Evolutionary conservation across 2,797 vertebrate species (phyloP).

Genomic region (Spinibarbus caldwelli): DNA sequence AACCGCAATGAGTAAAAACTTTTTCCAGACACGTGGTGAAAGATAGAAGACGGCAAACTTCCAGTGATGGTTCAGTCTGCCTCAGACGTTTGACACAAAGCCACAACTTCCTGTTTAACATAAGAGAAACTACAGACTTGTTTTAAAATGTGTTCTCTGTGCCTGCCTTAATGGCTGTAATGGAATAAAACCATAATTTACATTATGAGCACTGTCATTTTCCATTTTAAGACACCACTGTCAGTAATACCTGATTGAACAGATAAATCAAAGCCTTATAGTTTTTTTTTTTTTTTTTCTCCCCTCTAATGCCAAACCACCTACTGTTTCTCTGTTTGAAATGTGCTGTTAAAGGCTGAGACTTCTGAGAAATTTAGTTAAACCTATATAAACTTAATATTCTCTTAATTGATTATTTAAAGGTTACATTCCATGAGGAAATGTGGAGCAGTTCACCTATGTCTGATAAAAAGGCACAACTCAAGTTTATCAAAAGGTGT

Average conservation of each 20-base stretch:
- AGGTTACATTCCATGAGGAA: not conserved
- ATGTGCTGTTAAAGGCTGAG: not conserved
- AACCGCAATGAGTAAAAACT: slow-evolving; percentile 13
- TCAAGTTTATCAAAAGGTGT: not conserved
- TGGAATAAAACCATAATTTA: not conserved
- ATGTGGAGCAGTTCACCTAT: not conserved
- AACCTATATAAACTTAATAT: not conserved
- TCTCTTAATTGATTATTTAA: not conserved
- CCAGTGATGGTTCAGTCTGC: not conserved
- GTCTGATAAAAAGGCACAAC: not conserved
- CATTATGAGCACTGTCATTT: not conserved
- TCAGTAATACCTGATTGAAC: not conserved
- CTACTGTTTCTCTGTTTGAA: not conserved
- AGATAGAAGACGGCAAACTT: not conserved
- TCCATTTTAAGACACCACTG: not conserved
- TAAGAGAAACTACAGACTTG: not conserved
- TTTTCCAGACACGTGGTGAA: not conserved
- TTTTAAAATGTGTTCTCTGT: not conserved
- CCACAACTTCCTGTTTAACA: slow-evolving; percentile 6
- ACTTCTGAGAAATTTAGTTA: not conserved
- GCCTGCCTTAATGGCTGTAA: not conserved
- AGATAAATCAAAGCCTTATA: not conserved
- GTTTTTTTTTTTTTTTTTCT: not conserved
- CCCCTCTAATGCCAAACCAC: not conserved
- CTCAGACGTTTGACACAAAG: not conserved